phyloP scores from a whole-genome alignment of 2,113 vertebrate genomes.

The Puntigrus tetrazona region DNA sequence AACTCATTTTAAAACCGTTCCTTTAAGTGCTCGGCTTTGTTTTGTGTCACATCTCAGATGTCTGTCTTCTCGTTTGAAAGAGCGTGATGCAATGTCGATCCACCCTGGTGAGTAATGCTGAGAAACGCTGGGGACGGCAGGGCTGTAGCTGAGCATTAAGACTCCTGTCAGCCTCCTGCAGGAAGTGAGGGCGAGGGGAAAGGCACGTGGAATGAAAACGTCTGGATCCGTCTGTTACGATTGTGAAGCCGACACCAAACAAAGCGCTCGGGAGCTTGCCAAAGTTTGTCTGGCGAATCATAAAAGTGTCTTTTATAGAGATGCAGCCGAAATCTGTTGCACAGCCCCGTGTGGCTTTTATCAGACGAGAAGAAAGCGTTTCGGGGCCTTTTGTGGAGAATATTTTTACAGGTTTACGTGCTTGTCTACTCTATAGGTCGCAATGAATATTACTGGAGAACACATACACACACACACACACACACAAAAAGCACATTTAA shows the following conservation, averaged over 20 bases:
- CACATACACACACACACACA: background rate
- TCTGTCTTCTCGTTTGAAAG: conserved; percentile 20
- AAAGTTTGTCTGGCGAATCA: conserved; percentile 18
- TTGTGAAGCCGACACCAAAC: conserved; percentile 23
- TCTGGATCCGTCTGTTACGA: background rate
- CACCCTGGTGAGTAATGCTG: conserved; percentile 46
- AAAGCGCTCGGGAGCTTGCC: background rate
- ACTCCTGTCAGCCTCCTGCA: background rate
- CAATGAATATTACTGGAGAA: background rate
- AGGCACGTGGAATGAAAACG: background rate
- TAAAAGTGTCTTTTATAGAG: background rate
- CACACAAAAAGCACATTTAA: too few relatives aligned
- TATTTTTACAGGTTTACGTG: background rate
- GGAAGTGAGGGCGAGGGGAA: background rate
- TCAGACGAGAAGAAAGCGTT: background rate
- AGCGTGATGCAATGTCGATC: conserved; percentile 42
- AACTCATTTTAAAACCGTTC: background rate
- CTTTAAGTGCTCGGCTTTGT: conserved; percentile 16
- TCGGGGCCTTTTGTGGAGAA: background rate
- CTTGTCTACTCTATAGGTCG: background rate
- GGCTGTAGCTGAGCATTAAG: background rate
- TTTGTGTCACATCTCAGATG: background rate
- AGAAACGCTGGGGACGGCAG: conserved; percentile 4
- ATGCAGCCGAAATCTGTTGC: conserved; percentile 15
- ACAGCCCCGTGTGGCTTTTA: background rate